Conservation (phyloP, 2,888 invertebrate genomes). For the Ganaspis brasiliensis region DNA sequence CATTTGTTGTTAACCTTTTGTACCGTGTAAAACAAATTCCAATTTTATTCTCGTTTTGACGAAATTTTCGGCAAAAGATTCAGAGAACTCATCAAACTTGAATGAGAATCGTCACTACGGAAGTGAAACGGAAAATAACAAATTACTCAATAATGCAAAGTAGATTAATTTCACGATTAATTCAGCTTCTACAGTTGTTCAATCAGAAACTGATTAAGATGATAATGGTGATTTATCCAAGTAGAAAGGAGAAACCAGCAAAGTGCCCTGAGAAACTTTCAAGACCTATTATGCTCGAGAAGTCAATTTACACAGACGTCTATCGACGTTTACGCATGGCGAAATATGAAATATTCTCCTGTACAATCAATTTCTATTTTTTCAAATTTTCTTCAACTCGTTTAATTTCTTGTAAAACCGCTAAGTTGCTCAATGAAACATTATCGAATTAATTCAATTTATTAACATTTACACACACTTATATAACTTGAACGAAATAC, state of each 20-base stretch:
- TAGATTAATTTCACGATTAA: constrained; percentile 24
- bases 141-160: neutral
- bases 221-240: constrained; percentile 38
- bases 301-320: constrained; percentile 30
- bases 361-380: constrained; percentile 27
- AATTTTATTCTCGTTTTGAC: no score
- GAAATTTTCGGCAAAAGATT: no score
- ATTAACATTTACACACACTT: no score
- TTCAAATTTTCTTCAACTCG: neutral
- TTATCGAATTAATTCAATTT: no score
- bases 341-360: constrained; percentile 26
- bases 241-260: constrained; percentile 41
- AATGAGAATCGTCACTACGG: no score
- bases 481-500: neutral
- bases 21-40: no score
- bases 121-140: constrained; percentile 3
- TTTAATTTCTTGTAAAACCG: constrained; percentile 1
- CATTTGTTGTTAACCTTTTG: no score
- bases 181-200: constrained; percentile 27
- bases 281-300: constrained; percentile 34
- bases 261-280: constrained; percentile 33
- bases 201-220: constrained; percentile 42
- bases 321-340: constrained; percentile 34
- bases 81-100: no score
- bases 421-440: neutral